Evolutionary conservation across 2,888 invertebrate species (phyloP).

Genomic region (Pasiphila rectangulata): DNA sequence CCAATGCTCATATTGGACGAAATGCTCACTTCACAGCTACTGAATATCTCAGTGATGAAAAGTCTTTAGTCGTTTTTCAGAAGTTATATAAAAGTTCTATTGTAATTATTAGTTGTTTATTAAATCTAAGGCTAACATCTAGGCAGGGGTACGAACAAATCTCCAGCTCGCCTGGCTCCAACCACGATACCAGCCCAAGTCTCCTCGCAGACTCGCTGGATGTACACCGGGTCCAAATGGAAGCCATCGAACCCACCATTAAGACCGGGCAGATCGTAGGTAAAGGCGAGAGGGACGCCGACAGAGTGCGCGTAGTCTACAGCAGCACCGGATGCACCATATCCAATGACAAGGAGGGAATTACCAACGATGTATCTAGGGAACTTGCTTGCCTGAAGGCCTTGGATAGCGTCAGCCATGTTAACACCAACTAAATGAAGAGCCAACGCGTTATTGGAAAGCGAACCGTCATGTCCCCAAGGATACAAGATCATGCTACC

Average conservation of each 20-base stretch:
- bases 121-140: too few relatives aligned
- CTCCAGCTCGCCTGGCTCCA: conserved; percentile 60
- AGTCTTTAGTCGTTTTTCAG: too few relatives aligned
- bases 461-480: conserved; percentile 82
- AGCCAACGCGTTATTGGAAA: conserved; percentile 70
- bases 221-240: conserved; percentile 76
- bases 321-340: conserved; percentile 83
- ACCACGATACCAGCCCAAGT: conserved; percentile 81
- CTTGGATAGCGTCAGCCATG: conserved; percentile 63
- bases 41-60: too few relatives aligned
- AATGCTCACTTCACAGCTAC: too few relatives aligned
- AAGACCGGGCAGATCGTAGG: conserved; percentile 83
- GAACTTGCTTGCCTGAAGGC: conserved; percentile 49
- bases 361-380: conserved; percentile 78
- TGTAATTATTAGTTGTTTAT: too few relatives aligned
- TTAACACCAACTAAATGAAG: conserved; percentile 64
- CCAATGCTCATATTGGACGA: too few relatives aligned
- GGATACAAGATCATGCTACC: conserved; percentile 85
- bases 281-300: conserved; percentile 82
- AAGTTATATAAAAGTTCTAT: too few relatives aligned
- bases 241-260: conserved; percentile 69
- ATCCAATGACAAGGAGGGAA: conserved; percentile 72
- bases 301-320: conserved; percentile 83
- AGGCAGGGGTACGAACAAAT: conserved; percentile 36
- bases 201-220: conserved; percentile 78